Percentiles rank a stretch among this genome's conserved stretches.
Conservation (phyloP, 1,140 invertebrate genomes). For the Pentalonia nigronervosa region DNA sequence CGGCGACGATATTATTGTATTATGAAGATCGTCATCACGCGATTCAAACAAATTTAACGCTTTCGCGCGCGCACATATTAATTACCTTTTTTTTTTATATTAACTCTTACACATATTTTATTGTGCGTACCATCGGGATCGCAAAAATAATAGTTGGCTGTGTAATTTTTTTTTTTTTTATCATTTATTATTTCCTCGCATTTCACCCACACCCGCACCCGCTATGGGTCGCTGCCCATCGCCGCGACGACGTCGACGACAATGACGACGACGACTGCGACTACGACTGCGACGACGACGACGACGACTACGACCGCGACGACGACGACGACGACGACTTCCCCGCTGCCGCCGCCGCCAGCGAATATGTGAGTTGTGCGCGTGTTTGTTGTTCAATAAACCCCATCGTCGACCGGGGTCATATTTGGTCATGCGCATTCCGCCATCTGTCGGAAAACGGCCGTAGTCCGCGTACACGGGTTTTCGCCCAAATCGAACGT, state of each 20-base stretch:
- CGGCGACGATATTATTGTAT: not conserved
- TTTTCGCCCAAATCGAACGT: slow-evolving; percentile 58
- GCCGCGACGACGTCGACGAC: not conserved
- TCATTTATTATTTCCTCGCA: slow-evolving; percentile 19
- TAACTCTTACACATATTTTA: not conserved
- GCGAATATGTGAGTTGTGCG: not conserved
- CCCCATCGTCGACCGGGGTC: slow-evolving; percentile 41
- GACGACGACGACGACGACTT: not conserved
- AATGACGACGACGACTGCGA: no score
- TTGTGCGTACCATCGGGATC: not conserved
- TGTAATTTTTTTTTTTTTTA: slow-evolving; percentile 15
- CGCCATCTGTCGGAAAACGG: slow-evolving; percentile 54
- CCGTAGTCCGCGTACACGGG: slow-evolving; percentile 31
- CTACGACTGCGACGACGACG: no score
- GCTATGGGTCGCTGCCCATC: no score
- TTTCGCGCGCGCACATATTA: not conserved
- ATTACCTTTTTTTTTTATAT: not conserved
- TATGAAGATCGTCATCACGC: not conserved
- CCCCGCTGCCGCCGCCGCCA: not conserved
- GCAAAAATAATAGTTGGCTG: not conserved
- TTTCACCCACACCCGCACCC: no score
- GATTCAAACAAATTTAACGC: not conserved
- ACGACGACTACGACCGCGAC: not conserved
- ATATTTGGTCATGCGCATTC: slow-evolving; percentile 53
- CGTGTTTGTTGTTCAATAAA: slow-evolving; percentile 57